Evolutionary conservation across 1,140 invertebrate genomes (phyloP).

Genomic region (Bombus pascuorum): DNA sequence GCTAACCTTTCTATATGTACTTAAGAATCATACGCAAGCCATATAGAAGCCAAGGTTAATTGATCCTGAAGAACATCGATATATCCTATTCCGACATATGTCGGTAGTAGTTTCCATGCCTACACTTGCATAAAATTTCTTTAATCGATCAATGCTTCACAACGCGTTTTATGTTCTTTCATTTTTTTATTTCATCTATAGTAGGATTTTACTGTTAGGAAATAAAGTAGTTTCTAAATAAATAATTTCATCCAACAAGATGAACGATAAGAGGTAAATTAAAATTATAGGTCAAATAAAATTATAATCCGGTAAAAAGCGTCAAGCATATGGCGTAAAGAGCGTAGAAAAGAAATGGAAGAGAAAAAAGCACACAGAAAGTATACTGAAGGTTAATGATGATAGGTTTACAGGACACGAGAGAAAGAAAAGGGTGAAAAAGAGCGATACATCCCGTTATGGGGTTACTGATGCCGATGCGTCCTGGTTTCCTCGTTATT

Average conservation of each 20-base stretch:
- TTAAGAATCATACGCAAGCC: background rate
- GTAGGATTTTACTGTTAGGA: too few relatives aligned
- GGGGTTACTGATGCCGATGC: background rate
- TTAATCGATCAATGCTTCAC: background rate
- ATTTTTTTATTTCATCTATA: background rate
- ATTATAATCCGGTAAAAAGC: background rate
- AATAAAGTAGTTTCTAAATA: too few relatives aligned
- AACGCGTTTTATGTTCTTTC: background rate
- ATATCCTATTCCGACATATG: background rate
- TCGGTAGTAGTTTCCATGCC: background rate
- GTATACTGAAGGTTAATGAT: background rate
- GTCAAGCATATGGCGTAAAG: background rate
- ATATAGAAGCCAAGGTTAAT: background rate
- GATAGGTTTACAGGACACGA: background rate
- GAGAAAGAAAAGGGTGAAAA: slow-evolving; percentile 7
- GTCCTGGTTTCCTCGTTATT: slow-evolving; percentile 47
- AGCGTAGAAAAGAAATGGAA: background rate
- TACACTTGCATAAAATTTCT: background rate
- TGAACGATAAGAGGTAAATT: too few relatives aligned
- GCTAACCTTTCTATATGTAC: background rate
- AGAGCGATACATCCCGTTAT: background rate
- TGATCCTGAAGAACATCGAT: background rate
- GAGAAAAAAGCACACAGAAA: background rate
- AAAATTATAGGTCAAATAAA: background rate
- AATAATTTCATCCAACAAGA: too few relatives aligned